Evolutionary conservation across 1,140 invertebrate genomes (phyloP).

Genomic region (Diplogasteroides magnus): DNA sequence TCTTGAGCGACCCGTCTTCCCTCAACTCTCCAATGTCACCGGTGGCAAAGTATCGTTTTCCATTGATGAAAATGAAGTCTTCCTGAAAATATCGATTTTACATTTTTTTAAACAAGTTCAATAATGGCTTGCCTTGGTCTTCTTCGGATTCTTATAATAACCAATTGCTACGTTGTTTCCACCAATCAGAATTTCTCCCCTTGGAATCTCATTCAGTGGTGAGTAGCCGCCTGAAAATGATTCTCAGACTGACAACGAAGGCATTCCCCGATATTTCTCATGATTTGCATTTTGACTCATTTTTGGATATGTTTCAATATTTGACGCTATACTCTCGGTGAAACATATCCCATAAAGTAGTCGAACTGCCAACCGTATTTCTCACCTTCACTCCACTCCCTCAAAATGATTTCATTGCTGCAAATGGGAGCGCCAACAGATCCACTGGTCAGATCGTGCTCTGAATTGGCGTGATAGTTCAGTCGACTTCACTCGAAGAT

Average conservation of each 20-base stretch:
- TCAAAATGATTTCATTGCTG: constrained; percentile 76
- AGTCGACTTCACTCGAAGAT: not conserved
- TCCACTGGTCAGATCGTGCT: constrained; percentile 70
- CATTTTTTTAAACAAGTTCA: not conserved
- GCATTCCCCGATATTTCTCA: too few relatives aligned
- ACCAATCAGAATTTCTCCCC: constrained; percentile 84
- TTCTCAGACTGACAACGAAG: too few relatives aligned
- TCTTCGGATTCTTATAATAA: constrained; percentile 84
- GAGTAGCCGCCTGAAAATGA: constrained; percentile 69
- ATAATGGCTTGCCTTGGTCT: constrained; percentile 67
- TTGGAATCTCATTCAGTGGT: constrained; percentile 79
- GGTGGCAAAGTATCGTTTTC: constrained; percentile 81
- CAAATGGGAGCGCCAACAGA: constrained; percentile 82
- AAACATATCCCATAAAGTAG: too few relatives aligned
- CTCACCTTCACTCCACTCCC: constrained; percentile 93
- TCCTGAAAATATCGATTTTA: constrained; percentile 58
- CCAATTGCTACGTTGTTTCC: constrained; percentile 83
- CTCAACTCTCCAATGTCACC: constrained; percentile 93
- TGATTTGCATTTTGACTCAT: too few relatives aligned
- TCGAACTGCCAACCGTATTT: too few relatives aligned
- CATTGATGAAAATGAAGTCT: constrained; percentile 78
- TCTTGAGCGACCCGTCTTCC: constrained; percentile 83
- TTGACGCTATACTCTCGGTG: too few relatives aligned
- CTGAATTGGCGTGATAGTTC: constrained; percentile 29
- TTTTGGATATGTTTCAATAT: too few relatives aligned